A percentile compares a stretch with the other conserved stretches of the same genome.
Evolutionary conservation across 2,888 invertebrate species (phyloP).

Genomic region (Petrophora chlorosata): DNA sequence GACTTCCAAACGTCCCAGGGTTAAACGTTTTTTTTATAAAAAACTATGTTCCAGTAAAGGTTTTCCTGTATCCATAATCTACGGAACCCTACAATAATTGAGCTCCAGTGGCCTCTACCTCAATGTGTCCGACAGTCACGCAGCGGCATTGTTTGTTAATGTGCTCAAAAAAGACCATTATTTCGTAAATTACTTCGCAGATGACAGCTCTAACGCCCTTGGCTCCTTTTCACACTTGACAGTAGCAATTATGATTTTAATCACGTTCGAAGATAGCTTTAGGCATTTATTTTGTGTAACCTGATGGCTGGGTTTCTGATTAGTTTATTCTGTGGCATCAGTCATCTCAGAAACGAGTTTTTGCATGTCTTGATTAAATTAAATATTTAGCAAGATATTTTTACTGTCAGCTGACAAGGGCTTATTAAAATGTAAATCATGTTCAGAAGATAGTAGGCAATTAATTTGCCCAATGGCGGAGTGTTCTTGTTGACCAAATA

Average conservation of each 20-base stretch:
- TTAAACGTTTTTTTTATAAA: too few relatives aligned
- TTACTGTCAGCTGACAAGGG: not conserved
- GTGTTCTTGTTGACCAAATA: too few relatives aligned
- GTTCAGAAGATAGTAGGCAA: too few relatives aligned
- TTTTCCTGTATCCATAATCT: constrained; percentile 2
- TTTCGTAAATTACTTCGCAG: constrained; percentile 19
- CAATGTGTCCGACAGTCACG: constrained; percentile 27
- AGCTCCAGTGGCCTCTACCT: constrained; percentile 37
- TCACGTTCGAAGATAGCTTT: constrained; percentile 16
- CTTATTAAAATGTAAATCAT: too few relatives aligned
- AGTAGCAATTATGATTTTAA: constrained; percentile 18
- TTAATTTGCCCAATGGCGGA: too few relatives aligned
- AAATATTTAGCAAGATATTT: too few relatives aligned
- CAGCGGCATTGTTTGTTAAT: constrained; percentile 31
- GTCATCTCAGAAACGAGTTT: not conserved
- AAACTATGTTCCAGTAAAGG: constrained; percentile 7
- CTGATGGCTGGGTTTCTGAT: constrained; percentile 7
- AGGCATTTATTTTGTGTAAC: constrained; percentile 19
- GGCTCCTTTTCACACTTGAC: constrained; percentile 22
- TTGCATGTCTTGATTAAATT: too few relatives aligned
- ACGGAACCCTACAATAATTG: constrained; percentile 24
- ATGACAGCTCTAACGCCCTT: constrained; percentile 24
- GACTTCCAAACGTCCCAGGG: too few relatives aligned
- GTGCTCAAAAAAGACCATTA: constrained; percentile 26
- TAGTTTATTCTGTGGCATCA: not conserved